Conservation (phyloP, 2,797 vertebrate genomes). For the Eospalax fontanierii region DNA sequence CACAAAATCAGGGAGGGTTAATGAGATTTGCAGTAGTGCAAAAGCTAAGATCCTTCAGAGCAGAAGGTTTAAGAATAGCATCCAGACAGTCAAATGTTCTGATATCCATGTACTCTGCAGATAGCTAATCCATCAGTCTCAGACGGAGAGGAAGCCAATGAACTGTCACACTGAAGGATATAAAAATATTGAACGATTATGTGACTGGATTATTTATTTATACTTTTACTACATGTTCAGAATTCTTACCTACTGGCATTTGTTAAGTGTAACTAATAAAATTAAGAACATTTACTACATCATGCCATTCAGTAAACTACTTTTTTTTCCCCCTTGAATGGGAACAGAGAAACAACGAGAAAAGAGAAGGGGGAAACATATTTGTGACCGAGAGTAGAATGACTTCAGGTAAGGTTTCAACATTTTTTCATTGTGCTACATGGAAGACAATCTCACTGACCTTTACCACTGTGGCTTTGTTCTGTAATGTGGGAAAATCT, state of each 20-base stretch:
- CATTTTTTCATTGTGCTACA: too few relatives aligned
- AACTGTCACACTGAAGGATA: neutral
- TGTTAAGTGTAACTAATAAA: slow-evolving; percentile 40
- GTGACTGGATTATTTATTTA: neutral
- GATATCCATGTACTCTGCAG: neutral
- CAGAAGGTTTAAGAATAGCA: neutral
- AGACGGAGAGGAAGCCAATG: neutral
- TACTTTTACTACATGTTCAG: neutral
- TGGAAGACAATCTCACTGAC: too few relatives aligned
- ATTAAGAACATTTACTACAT: neutral
- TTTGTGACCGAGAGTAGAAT: too few relatives aligned
- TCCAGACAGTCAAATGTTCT: neutral
- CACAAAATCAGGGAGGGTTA: neutral
- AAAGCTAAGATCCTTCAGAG: neutral
- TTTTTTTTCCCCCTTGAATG: neutral
- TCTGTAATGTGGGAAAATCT: too few relatives aligned
- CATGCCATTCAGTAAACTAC: neutral
- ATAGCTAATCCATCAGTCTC: neutral
- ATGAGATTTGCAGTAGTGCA: neutral
- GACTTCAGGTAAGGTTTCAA: neutral
- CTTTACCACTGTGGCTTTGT: too few relatives aligned
- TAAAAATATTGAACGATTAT: neutral
- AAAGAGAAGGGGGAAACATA: neutral
- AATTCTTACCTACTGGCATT: neutral
- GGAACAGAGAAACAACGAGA: neutral